These are phyloP conservation scores for Etheostoma nigrum DNA, from an alignment of 2,797 vertebrate species.

Conservation along the genomic window DNA sequence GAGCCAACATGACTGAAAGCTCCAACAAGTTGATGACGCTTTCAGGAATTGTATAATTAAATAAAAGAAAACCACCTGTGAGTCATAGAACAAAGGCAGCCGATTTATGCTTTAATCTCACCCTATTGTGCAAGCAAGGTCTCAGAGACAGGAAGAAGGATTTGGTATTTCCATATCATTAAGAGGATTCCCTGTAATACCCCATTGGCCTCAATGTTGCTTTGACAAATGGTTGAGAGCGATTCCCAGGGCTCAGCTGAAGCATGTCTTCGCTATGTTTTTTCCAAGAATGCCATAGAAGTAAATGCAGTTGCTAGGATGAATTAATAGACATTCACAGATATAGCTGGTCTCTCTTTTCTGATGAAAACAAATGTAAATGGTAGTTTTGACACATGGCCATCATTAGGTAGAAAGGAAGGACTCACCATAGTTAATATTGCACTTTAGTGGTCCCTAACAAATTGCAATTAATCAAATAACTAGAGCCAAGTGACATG, in stretches of 20 bases:
- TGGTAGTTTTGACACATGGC: neutral
- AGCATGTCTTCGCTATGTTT: conserved; percentile 36
- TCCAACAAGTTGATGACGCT: conserved; percentile 29
- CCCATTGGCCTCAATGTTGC: conserved; percentile 78
- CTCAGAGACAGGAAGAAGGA: conserved; percentile 73
- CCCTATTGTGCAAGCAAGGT: conserved; percentile 63
- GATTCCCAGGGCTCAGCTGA: conserved; percentile 61
- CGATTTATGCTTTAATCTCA: conserved; percentile 71
- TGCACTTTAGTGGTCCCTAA: neutral
- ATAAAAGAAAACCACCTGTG: conserved; percentile 56
- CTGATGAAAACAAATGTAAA: neutral
- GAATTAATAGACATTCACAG: conserved; percentile 29
- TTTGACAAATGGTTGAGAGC: conserved; percentile 68
- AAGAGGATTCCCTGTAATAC: conserved; percentile 83
- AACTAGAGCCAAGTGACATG: neutral
- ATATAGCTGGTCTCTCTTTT: conserved; percentile 1
- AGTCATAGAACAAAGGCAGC: conserved; percentile 54
- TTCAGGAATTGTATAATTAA: conserved; percentile 39
- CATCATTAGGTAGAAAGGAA: neutral
- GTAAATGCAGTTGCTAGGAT: conserved; percentile 40
- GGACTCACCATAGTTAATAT: neutral
- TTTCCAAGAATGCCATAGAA: conserved; percentile 53
- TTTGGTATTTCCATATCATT: conserved; percentile 82
- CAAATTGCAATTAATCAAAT: neutral
- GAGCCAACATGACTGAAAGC: conserved; percentile 4